Evolutionary conservation across 2,888 invertebrate genomes (phyloP).

Genomic region (Himalopsyche anomala): DNA sequence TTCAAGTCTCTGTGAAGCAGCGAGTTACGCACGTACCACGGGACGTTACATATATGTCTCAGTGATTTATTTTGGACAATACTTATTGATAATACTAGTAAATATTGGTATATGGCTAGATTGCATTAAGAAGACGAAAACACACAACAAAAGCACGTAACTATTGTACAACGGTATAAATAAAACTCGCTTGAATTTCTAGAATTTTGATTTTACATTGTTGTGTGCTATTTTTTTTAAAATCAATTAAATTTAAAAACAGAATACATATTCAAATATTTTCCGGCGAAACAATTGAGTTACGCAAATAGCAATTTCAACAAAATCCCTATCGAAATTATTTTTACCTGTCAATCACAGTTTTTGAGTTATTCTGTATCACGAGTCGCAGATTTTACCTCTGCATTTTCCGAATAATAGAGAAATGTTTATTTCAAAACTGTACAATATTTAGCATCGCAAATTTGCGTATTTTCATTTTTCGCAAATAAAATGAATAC

Average conservation of each 20-base stretch:
- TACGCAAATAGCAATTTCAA: slow-evolving; percentile 18
- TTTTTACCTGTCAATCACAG: slow-evolving; percentile 25
- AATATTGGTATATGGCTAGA: too few relatives aligned
- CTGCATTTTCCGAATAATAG: neutral
- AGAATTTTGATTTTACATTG: neutral
- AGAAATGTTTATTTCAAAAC: slow-evolving; percentile 1
- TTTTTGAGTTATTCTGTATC: slow-evolving; percentile 8
- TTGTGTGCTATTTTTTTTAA: slow-evolving; percentile 4
- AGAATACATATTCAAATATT: neutral
- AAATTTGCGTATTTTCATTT: neutral
- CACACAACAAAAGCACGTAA: too few relatives aligned
- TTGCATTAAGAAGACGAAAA: too few relatives aligned
- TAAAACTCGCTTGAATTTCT: neutral
- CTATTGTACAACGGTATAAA: too few relatives aligned
- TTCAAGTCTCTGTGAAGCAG: too few relatives aligned
- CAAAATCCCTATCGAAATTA: neutral
- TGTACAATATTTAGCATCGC: neutral
- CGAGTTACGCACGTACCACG: too few relatives aligned
- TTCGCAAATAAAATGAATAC: neutral
- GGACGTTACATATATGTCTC: too few relatives aligned
- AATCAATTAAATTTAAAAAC: neutral
- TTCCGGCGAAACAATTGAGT: neutral
- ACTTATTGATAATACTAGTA: too few relatives aligned
- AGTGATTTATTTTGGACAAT: too few relatives aligned
- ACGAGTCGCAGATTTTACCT: neutral